These are phyloP conservation scores for Macrophya annulata DNA, from an alignment of 2,888 invertebrate genomes.

Conservation along the genomic window DNA sequence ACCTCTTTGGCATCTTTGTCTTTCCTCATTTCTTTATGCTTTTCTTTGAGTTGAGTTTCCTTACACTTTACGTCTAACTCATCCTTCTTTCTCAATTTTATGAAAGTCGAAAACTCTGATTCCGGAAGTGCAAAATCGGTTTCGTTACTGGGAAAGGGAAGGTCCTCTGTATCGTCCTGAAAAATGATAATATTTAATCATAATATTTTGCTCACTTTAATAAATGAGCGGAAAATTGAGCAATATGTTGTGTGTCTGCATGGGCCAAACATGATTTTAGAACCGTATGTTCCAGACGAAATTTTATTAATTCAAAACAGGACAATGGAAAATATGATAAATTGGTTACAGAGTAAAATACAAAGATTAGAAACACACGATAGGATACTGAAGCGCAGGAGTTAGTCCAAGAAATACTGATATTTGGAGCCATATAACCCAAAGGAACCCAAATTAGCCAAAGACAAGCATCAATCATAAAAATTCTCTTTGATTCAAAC, in stretches of 20 bases:
- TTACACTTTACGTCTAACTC: conserved; percentile 73
- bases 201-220: neutral
- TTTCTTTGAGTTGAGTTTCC: conserved; percentile 72
- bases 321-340: no score
- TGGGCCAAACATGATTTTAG: neutral
- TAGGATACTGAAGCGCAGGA: no score
- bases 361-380: no score
- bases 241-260: neutral
- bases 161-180: conserved; percentile 84
- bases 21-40: conserved; percentile 75
- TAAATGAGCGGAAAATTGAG: neutral
- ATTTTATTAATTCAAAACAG: no score
- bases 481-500: neutral
- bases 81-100: conserved; percentile 82
- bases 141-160: conserved; percentile 84
- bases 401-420: no score
- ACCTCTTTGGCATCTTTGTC: conserved; percentile 75
- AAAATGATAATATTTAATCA: conserved; percentile 43
- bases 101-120: conserved; percentile 81
- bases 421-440: neutral
- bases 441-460: neutral
- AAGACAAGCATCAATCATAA: neutral
- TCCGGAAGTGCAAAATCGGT: conserved; percentile 83
- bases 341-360: no score
- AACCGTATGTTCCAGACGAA: neutral